Evolutionary conservation across 2,888 invertebrate species (phyloP), one percentile per base, ranked within the genome.

Genomic region (Erannis defoliaria): DNA sequence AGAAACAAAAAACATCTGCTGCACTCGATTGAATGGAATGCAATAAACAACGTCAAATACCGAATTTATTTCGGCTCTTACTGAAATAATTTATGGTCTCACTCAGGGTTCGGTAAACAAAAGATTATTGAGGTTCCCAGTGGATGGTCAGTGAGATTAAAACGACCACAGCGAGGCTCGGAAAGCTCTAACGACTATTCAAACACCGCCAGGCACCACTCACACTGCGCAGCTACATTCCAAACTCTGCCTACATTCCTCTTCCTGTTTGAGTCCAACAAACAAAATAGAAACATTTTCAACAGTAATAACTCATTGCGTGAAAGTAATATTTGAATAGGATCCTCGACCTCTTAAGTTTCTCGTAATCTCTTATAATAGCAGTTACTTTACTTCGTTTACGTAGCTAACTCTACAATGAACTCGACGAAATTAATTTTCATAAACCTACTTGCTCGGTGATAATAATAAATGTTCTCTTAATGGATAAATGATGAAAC

Each of bases 161-260:
- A 40, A 67, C 65, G 73, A 75, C 72, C 67, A 72, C 66, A 69
- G 69, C 81, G 84, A 87, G 85, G 82, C 84, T 84, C 82, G 81
- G 83, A 86, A 81, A 86, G 86, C 78, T 87, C 83, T 90, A 91
- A 91, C 80, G 70, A 83, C 79, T 83, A 72, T 74, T 75, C 89
- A 91, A 92, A 92, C 85, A 90, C 72, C 74, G 76, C 70, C 78
- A 76, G 75, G 79, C 77, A 75, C 77, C 68, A 73, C 69, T 71
- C 76, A 70, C 76, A 51, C 55, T 58, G 61, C 76, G 70, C 74
- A 37, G 82, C 81, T 83, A 82, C 88, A 88, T 88, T 86, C 88
- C 88, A 64, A 76, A 72, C 80, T 76, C 80, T 80, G 79, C 81
- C 67, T 64, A 68, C 66, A 80, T 82, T 78, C 80, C 81, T 77